These are phyloP conservation scores for Paratrypauchen microcephalus DNA, from an alignment of 2,797 vertebrate species.

Conservation along the genomic window DNA sequence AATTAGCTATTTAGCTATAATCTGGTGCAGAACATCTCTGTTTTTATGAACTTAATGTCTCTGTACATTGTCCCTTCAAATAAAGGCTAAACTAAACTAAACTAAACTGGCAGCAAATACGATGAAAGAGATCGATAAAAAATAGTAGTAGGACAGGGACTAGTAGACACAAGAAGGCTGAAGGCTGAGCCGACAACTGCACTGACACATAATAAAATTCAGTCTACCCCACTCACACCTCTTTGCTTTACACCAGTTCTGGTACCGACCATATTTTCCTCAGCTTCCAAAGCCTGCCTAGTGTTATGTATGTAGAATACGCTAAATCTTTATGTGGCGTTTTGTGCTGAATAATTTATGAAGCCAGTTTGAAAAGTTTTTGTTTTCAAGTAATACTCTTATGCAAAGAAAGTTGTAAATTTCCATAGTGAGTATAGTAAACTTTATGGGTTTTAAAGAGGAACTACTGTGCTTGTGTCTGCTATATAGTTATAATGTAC, in stretches of 20 bases:
- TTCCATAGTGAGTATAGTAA: not conserved
- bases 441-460: not conserved
- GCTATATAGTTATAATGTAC: no score
- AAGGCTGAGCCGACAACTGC: conserved; percentile 56
- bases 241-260: conserved; percentile 6
- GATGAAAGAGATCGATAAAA: conserved; percentile 22
- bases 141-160: not conserved
- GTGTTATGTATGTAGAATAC: conserved; percentile 11
- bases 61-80: no score
- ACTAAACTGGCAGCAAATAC: conserved; percentile 25
- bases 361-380: not conserved
- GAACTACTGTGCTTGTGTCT: no score
- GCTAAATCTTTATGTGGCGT: conserved; percentile 9
- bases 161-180: conserved; percentile 54
- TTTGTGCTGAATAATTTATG: conserved; percentile 25
- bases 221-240: conserved; percentile 26
- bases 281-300: conserved; percentile 20
- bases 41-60: no score
- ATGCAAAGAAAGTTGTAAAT: not conserved
- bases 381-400: not conserved
- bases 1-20: no score
- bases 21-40: no score
- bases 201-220: conserved; percentile 56
- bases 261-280: conserved; percentile 15
- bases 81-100: no score